Base-by-base conservation (phyloP, 2,888 invertebrate genomes). In the Amblyteles armatorius region DNA sequence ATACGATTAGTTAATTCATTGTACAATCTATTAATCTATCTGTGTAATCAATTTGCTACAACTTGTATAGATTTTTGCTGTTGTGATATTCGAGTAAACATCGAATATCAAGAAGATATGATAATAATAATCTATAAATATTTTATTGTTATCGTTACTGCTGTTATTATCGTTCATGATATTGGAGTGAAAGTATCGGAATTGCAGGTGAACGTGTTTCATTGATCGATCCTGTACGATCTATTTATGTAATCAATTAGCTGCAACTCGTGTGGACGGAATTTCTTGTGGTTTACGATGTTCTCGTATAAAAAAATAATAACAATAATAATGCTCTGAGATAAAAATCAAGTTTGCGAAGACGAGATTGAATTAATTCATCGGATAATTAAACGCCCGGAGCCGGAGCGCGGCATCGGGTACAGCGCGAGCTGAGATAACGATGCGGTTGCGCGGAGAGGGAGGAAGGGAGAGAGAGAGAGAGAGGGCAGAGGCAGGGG, bases 321-420 rank as follows among this genome's bases (percentile, higher is more conserved):
- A 69, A 44, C n/a, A 22, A 29, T 29, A 44, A 16, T 55, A 19
- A 68, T 67, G 44, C 16, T 40, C 9, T 0, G 16, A 4, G 50
- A 44, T 19, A 68, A 33, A 52, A 65, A 48, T 63, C 50, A 57
- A 69, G 44, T 26, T 33, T 29, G 69, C 16, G 52, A 48, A 19
- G 13, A 40, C 65, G 55, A 19, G 60, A 63, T 84, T 68, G 78
- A 81, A 73, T 78, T 78, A 48, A 71, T 82, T 84, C 68, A 74
- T 50, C 74, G 74, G 78, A 82, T 84, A 84, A 84, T 84, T 84
- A 84, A 84, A 84, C 80, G 82, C 71, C 69, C 48, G 81, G 22
- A 78, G 84, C 68, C 36, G 22, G 29, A 52, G 74, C 19, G 19
- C 48, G 33, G 44, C 36, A 22, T 57, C 57, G 69, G 26, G 29